Base-by-base conservation (phyloP, 1,140 invertebrate species). In the Mercenaria mercenaria region DNA sequence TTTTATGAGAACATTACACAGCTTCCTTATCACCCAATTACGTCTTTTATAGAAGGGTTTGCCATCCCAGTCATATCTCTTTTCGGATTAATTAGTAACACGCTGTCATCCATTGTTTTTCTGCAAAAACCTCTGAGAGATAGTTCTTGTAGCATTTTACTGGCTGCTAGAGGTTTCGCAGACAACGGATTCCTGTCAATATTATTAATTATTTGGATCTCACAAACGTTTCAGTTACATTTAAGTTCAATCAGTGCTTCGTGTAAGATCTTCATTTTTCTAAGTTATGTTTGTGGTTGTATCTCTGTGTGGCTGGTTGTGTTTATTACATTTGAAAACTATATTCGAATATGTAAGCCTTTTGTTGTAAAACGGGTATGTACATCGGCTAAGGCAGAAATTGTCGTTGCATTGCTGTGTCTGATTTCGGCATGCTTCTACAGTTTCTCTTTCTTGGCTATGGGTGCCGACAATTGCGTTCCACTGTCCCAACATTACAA, bases 141-240 rank as follows among this genome's bases (percentile, higher is more conserved):
- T 0, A 92, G 90, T 0, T 94, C 93, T 0, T 94, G 93, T 69
- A 92, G 92, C 50, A 89, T 93, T 20, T 94, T 93, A 83, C 88
- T 94, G 47, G 92, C 92, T 10, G 91, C 88, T 18, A 93, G 93
- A 34, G 93, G 90, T 23, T 15, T 92, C 23, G 90, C 90, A 15
- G 82, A 0, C 80, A n/a, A n/a, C n/a, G n/a, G n/a, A n/a, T n/a
- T n/a, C n/a, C n/a, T n/a, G n/a, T n/a, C n/a, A n/a, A n/a, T 90
- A 18, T 61, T 94, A 6, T 90, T 93, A 47, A 50, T 94, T 69
- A 96, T 97, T 0, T 97, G 97, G 97, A 87, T 97, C 13, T 86
- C 82, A 13, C 96, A 96, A 29, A 95, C 95, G 0, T 79, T 96
- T 0, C 96, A 96, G 1, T 96, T 96, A 90, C 91, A 95, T 4